Conservation (phyloP, 1,140 invertebrate species). For the Berghia stephanieae region DNA sequence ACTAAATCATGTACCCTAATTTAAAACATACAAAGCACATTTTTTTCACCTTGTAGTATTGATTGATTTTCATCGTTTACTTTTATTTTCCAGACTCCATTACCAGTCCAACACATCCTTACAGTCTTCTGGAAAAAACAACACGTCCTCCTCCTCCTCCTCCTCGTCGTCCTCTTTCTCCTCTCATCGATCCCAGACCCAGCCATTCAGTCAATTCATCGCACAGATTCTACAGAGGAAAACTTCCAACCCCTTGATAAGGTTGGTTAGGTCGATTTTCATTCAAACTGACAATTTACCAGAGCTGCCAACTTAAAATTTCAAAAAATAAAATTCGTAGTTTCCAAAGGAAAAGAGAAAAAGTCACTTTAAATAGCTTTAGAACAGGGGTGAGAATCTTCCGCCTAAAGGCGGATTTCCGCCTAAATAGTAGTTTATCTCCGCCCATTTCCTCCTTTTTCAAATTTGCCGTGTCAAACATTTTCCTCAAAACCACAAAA, state of each 20-base stretch:
- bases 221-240: slow-evolving; percentile 76
- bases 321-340: neutral
- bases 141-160: slow-evolving; percentile 31
- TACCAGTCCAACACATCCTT: neutral
- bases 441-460: no score
- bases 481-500: no score
- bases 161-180: slow-evolving; percentile 52
- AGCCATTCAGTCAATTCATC: slow-evolving; percentile 80
- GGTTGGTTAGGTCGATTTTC: slow-evolving; percentile 53
- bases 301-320: neutral
- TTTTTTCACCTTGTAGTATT: no score
- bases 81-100: neutral
- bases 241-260: slow-evolving; percentile 80
- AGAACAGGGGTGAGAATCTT: no score
- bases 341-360: no score
- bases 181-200: slow-evolving; percentile 50
- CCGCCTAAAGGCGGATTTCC: no score
- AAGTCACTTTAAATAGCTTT: no score
- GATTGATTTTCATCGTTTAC: no score
- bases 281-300: neutral
- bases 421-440: no score
- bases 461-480: no score
- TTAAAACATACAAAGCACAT: no score
- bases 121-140: neutral
- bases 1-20: neutral